Conservation (phyloP, 2,797 vertebrate species). For the Tympanoctomys barrerae region DNA sequence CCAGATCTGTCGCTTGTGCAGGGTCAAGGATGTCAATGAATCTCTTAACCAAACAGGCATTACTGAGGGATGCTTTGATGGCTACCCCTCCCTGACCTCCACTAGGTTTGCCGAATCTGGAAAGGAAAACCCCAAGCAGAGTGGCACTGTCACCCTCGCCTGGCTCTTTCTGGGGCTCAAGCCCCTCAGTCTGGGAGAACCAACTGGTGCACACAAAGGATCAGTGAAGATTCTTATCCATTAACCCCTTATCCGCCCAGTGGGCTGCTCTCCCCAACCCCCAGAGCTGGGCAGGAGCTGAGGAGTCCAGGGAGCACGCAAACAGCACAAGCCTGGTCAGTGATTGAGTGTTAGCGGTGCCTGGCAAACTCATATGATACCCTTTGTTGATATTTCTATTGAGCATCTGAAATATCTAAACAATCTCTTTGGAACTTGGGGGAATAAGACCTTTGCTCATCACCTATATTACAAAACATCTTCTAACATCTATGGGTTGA, state of each 20-base stretch:
- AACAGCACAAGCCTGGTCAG: background rate
- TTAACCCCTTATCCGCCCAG: background rate
- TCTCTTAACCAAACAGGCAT: background rate
- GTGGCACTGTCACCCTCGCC: background rate
- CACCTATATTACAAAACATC: background rate
- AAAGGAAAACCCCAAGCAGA: background rate
- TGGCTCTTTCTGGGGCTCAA: background rate
- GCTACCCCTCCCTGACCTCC: accelerated
- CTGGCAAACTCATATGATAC: background rate
- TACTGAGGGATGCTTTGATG: background rate
- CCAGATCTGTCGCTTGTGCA: accelerated
- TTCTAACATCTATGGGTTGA: background rate
- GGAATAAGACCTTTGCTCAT: background rate
- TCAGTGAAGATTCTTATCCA: background rate
- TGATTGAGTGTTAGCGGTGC: background rate
- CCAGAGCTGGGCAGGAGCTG: background rate
- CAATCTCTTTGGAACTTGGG: background rate
- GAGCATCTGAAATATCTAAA: background rate
- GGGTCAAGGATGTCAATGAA: background rate
- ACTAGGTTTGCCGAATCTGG: background rate
- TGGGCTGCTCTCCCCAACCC: too few species aligned
- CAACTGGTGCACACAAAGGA: background rate
- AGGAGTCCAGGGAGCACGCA: background rate
- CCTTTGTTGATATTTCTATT: background rate
- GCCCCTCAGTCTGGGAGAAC: background rate